phyloP scores from a whole-genome alignment of 2,797 vertebrate species.

The Lepus townsendii region DNA sequence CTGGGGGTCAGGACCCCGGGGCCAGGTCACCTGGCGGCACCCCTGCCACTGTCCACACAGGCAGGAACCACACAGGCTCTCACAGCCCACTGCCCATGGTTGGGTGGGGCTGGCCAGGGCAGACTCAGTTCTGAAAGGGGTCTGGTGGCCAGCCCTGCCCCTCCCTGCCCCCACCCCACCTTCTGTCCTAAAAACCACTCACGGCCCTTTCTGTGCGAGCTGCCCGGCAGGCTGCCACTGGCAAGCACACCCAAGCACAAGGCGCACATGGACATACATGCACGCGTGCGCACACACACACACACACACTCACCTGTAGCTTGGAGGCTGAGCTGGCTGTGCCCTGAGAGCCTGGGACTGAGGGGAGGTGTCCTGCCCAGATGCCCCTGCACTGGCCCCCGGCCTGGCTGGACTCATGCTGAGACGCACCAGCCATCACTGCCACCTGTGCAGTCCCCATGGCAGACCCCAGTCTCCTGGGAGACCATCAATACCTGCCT shows the following conservation, averaged over 20 bases:
- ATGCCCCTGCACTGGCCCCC: neutral
- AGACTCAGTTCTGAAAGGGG: neutral
- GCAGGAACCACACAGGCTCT: neutral
- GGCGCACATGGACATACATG: neutral
- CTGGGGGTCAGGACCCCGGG: neutral
- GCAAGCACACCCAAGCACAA: too few species aligned
- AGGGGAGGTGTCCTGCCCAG: neutral
- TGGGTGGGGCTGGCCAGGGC: neutral
- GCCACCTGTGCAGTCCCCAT: neutral
- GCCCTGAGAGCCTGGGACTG: neutral
- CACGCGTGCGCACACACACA: neutral
- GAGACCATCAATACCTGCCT: constrained; percentile 78
- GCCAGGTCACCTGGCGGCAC: neutral
- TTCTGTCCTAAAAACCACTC: neutral
- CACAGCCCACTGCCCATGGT: too few species aligned
- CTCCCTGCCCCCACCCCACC: too few species aligned
- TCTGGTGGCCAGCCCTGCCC: neutral
- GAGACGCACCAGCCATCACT: neutral
- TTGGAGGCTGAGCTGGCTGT: too few species aligned
- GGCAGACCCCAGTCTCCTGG: constrained; percentile 68
- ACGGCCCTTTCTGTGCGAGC: too few species aligned
- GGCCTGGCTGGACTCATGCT: neutral
- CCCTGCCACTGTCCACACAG: neutral
- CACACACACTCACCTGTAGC: neutral
- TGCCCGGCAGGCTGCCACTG: too few species aligned